These are phyloP conservation scores for Sarcoramphus papa DNA, from an alignment of 2,797 vertebrate genomes.

Conservation along the genomic window DNA sequence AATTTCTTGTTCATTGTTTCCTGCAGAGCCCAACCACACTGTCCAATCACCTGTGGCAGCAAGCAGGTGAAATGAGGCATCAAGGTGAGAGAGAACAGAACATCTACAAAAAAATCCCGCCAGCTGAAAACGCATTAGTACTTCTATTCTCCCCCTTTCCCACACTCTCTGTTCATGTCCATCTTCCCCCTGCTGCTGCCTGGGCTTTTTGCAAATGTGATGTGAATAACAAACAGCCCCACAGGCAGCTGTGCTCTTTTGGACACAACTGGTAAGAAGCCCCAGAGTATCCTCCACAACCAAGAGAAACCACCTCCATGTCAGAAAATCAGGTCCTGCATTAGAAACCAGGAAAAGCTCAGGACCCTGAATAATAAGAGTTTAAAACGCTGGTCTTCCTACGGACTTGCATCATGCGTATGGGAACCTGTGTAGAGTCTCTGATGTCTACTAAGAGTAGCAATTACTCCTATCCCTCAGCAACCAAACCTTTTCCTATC, in stretches of 20 bases:
- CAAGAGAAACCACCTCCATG: not conserved
- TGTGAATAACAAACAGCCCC: not conserved
- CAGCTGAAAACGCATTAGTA: not conserved
- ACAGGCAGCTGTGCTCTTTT: not conserved
- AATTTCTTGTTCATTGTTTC: conserved; percentile 34
- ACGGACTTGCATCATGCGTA: not conserved
- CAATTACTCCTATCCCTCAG: not conserved
- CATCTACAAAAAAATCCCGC: not conserved
- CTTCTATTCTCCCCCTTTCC: not conserved
- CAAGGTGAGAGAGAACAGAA: conserved; percentile 22
- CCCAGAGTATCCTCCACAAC: not conserved
- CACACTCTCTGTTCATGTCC: not conserved
- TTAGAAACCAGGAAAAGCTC: not conserved
- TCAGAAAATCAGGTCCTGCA: not conserved
- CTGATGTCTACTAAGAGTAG: not conserved
- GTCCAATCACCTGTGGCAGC: not conserved
- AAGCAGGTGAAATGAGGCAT: conserved; percentile 30
- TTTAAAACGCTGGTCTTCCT: not conserved
- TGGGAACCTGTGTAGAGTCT: not conserved
- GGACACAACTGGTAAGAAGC: not conserved
- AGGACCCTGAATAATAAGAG: not conserved
- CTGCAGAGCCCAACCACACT: not conserved
- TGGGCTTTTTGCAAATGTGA: not conserved
- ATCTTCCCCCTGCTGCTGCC: not conserved
- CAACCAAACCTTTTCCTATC: not conserved